phyloP scores from a whole-genome alignment of 2,113 vertebrate species.

The Bostrychus sinensis region DNA sequence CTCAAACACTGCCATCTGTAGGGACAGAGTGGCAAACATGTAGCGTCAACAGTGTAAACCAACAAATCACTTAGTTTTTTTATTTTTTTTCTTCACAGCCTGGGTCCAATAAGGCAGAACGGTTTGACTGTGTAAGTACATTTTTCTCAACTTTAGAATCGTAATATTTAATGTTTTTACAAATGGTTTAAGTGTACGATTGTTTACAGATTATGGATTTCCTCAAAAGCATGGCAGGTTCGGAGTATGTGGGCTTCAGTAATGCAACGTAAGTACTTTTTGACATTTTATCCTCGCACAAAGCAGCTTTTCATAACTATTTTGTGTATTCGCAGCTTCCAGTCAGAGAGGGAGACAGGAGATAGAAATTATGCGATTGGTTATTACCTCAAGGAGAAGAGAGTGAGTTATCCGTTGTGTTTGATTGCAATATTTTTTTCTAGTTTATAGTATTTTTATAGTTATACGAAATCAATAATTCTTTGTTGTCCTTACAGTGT shows the following conservation, averaged over 20 bases:
- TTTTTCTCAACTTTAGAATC: neutral
- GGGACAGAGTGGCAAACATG: slow-evolving; percentile 4
- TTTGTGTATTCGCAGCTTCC: slow-evolving; percentile 56
- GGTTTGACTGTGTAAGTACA: slow-evolving; percentile 89
- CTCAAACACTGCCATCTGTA: slow-evolving; percentile 68
- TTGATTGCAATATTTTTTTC: neutral
- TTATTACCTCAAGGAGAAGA: slow-evolving; percentile 93
- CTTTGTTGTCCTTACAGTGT: slow-evolving; percentile 75
- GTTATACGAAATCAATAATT: neutral
- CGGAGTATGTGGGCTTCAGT: slow-evolving; percentile 88
- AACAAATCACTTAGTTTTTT: neutral
- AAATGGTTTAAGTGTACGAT: neutral
- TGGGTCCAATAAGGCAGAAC: slow-evolving; percentile 85
- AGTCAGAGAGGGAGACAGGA: slow-evolving; percentile 72
- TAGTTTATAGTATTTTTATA: neutral
- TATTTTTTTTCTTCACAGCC: slow-evolving; percentile 74
- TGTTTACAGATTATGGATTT: slow-evolving; percentile 84
- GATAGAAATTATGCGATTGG: slow-evolving; percentile 81
- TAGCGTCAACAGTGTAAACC: neutral
- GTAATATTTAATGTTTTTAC: slow-evolving; percentile 1
- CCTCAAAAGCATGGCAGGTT: slow-evolving; percentile 84
- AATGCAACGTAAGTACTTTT: slow-evolving; percentile 85
- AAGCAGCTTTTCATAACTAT: neutral
- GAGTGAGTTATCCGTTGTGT: slow-evolving; percentile 65
- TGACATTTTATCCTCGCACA: neutral